Conservation (phyloP, 2,888 invertebrate species). For the Chrysodeixis includens region DNA sequence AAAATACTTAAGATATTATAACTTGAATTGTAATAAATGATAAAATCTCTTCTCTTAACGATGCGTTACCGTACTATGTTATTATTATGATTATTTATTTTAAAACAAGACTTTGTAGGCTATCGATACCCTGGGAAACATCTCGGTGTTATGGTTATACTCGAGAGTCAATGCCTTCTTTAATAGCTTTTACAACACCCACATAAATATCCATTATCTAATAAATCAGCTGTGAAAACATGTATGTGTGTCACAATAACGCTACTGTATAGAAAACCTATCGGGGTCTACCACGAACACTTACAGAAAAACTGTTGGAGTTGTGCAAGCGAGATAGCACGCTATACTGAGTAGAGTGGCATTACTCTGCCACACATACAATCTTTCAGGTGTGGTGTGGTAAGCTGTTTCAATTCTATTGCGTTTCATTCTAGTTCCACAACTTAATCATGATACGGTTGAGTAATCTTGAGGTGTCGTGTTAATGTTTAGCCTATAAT, state of each 20-base stretch:
- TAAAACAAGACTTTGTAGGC: not conserved
- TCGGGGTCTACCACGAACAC: too few species aligned
- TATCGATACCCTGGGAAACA: not conserved
- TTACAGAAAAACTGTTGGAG: not conserved
- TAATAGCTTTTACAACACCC: not conserved
- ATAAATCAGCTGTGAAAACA: not conserved
- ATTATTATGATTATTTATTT: not conserved
- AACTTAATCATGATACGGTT: constrained; percentile 17
- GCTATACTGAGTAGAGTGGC: not conserved
- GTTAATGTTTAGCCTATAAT: constrained; percentile 29
- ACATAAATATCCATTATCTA: not conserved
- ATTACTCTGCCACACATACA: too few species aligned
- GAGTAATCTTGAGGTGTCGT: constrained; percentile 37
- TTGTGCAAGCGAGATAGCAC: not conserved
- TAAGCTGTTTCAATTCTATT: too few species aligned
- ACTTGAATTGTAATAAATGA: too few species aligned
- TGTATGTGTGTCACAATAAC: constrained; percentile 10
- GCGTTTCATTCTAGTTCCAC: not conserved
- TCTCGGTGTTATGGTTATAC: not conserved
- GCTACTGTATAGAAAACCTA: not conserved
- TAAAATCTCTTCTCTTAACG: too few species aligned
- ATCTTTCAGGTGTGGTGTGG: too few species aligned
- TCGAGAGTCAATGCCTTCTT: not conserved
- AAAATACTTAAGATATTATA: too few species aligned
- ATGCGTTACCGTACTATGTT: too few species aligned